Evolutionary conservation across 2,797 vertebrate species (phyloP).

Genomic region (Cyprinodon diabolis): DNA sequence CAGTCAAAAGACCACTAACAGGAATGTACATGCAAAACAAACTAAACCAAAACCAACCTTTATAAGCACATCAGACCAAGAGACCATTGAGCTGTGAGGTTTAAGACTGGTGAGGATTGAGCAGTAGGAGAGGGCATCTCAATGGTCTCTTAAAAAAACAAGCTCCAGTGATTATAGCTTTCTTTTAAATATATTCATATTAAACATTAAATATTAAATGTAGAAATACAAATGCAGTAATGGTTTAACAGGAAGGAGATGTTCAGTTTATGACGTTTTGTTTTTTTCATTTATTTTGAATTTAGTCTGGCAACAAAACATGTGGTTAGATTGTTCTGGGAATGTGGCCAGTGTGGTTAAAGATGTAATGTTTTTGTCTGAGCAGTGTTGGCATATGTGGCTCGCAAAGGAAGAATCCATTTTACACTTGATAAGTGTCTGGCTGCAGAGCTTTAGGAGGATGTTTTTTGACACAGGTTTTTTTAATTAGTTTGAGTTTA

Average conservation of each 20-base stretch:
- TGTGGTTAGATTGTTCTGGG: constrained; percentile 22
- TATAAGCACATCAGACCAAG: background rate
- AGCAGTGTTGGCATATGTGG: constrained; percentile 22
- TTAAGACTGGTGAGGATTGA: background rate
- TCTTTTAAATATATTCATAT: background rate
- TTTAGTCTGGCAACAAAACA: constrained; percentile 5
- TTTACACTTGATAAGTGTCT: constrained; percentile 32
- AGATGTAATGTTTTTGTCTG: constrained; percentile 36
- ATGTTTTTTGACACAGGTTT: constrained; percentile 1
- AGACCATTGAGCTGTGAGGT: background rate
- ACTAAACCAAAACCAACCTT: background rate
- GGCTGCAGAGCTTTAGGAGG: background rate
- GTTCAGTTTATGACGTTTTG: constrained; percentile 10
- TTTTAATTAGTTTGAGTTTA: constrained; percentile 15
- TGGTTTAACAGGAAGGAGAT: constrained; percentile 3
- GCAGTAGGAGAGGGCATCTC: background rate
- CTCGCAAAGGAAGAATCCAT: constrained; percentile 21
- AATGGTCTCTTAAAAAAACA: background rate
- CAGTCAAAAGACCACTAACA: background rate
- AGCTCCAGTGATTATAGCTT: background rate
- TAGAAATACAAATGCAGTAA: background rate
- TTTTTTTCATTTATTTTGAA: constrained; percentile 33
- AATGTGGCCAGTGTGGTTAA: constrained; percentile 18
- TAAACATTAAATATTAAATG: background rate
- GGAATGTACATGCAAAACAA: background rate